Evolutionary conservation across 1,140 invertebrate genomes (phyloP).

Genomic region (Drosophila biarmipes): DNA sequence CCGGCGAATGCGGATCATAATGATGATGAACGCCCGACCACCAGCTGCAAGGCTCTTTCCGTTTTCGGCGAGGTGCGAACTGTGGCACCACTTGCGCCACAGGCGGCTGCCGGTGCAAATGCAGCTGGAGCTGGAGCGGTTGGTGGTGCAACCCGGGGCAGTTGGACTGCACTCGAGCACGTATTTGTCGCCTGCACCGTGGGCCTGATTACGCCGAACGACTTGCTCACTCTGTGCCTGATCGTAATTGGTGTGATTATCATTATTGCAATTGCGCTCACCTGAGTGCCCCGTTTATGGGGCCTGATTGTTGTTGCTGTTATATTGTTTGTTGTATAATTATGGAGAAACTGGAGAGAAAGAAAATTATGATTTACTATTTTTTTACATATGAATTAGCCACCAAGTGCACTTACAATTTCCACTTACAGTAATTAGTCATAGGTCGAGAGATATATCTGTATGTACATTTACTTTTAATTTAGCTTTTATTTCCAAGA

Average conservation of each 20-base stretch:
- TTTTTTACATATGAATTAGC: constrained; percentile 34
- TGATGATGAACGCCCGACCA: constrained; percentile 51
- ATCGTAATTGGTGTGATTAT: constrained; percentile 89
- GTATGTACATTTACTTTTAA: constrained; percentile 40
- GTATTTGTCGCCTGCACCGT: constrained; percentile 80
- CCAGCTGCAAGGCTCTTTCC: constrained; percentile 67
- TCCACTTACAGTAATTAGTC: constrained; percentile 32
- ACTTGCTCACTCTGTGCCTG: constrained; percentile 88
- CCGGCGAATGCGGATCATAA: constrained; percentile 35
- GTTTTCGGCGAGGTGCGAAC: constrained; percentile 69
- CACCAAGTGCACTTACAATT: constrained; percentile 57
- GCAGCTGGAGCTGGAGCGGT: constrained; percentile 7
- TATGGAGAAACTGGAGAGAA: constrained; percentile 33
- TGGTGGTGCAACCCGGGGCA: constrained; percentile 36
- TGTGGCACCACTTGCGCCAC: constrained; percentile 3
- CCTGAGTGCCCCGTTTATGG: constrained; percentile 36
- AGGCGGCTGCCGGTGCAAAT: background rate
- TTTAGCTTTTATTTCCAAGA: constrained; percentile 37
- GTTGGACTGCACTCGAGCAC: constrained; percentile 79
- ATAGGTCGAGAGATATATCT: constrained; percentile 22
- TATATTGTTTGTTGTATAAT: constrained; percentile 59
- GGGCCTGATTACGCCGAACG: constrained; percentile 84
- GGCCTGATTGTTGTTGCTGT: constrained; percentile 33
- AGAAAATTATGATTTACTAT: constrained; percentile 17
- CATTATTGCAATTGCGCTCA: constrained; percentile 87